Conservation (phyloP, 2,113 vertebrate species). For the Loxodonta africana region DNA sequence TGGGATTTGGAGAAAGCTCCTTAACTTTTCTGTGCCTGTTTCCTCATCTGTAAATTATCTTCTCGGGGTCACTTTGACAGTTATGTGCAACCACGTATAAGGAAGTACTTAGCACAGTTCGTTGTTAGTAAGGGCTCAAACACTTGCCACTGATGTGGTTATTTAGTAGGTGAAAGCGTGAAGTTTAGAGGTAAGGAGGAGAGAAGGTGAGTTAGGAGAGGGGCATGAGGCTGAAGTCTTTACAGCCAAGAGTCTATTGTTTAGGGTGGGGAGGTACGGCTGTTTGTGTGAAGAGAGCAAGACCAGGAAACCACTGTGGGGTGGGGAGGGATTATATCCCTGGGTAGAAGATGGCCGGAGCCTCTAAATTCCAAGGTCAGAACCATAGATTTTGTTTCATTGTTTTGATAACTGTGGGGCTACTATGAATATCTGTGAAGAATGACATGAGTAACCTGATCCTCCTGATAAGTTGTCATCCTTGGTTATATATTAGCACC, state of each 20-base stretch:
- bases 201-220: not conserved
- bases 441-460: not conserved
- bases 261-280: not conserved
- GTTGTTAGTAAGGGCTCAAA: not conserved
- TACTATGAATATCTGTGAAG: not conserved
- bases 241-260: not conserved
- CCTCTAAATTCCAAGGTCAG: not conserved
- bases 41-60: not conserved
- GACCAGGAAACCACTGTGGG: not conserved
- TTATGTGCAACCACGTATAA: not conserved
- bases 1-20: not conserved
- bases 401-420: not conserved
- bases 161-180: not conserved
- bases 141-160: not conserved
- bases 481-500: not conserved
- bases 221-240: not conserved
- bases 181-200: not conserved
- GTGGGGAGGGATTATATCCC: not conserved
- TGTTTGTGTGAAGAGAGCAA: not conserved
- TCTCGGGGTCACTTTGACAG: not conserved
- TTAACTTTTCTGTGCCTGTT: not conserved
- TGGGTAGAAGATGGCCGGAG: not conserved
- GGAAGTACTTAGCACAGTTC: not conserved
- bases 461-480: not conserved
- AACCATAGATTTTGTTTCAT: not conserved